Conservation (phyloP, 2,113 vertebrate species). For the Trochalopteron elliotii region DNA sequence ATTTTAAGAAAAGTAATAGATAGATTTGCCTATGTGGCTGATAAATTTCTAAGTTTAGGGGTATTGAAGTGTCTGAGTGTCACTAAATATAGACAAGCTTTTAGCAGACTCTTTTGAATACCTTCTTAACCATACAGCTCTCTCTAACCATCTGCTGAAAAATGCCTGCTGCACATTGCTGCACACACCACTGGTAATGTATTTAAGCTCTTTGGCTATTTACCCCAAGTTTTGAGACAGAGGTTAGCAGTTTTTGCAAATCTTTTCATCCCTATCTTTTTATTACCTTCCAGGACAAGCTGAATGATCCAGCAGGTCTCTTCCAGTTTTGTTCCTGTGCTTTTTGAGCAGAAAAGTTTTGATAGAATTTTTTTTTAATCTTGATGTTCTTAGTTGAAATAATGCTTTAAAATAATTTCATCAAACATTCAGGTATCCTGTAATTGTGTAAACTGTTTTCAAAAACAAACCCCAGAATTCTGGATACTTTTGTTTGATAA, state of each 20-base stretch:
- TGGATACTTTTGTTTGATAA: not conserved
- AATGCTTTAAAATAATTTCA: not conserved
- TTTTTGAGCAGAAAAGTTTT: not conserved
- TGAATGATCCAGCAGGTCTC: not conserved
- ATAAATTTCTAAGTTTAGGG: not conserved
- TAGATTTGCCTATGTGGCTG: not conserved
- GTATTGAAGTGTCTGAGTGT: not conserved
- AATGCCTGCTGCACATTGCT: not conserved
- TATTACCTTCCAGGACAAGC: not conserved
- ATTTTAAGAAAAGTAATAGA: conserved; percentile 20
- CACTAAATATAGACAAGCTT: not conserved
- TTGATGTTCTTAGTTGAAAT: not conserved
- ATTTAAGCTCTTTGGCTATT: not conserved
- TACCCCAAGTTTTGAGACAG: not conserved
- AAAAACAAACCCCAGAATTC: not conserved
- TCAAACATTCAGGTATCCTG: not conserved
- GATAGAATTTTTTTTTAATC: not conserved
- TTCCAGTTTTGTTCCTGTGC: not conserved
- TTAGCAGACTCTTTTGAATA: not conserved
- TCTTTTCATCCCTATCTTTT: not conserved
- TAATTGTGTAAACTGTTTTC: not conserved
- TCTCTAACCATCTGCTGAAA: not conserved
- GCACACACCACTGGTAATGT: not conserved
- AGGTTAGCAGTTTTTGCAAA: not conserved
- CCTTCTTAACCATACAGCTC: not conserved